Evolutionary conservation across 2,113 vertebrate species (phyloP), one percentile per base, ranked within the genome.

Genomic region (Cygnus atratus): DNA sequence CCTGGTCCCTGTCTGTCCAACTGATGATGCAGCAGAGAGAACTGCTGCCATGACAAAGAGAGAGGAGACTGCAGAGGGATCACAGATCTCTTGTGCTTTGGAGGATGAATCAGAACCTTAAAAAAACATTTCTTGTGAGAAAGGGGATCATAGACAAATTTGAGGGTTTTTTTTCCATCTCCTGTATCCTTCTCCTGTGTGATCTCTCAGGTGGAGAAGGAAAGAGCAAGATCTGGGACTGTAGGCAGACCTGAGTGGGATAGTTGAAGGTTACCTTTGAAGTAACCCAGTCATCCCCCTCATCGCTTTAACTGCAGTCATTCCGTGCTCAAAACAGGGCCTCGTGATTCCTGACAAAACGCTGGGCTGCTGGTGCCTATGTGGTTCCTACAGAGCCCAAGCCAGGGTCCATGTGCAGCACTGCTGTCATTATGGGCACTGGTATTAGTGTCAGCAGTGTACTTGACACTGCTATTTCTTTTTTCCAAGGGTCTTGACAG

Each of bases 351-450:
- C 66, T 16, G 54, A 11, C 9, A 6, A 4, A 62, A 6, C 13
- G 0, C 8, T 3, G 48, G 41, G 39, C 74, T 62, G 35, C 35
- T 9, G 62, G 43, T 44, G 33, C 50, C 14, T 8, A 1, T 0
- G 6, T 10, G 78, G 48, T 26, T 28, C 35, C 26, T 22, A 22
- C 52, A 8, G 59, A 26, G n/a, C 58, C 58, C 59, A 52, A 20
- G 72, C 28, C 13, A 5, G 72, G 35, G 19, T 31, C 20, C 5
- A 2, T 10, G 18, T 13, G 24, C 50, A 2, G 1, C 9, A 0
- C 43, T 5, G 33, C 84, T 11, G 26, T 44, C 33, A 0, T 4
- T 4, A 10, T 0, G 4, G 22, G 8, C 16, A 0, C 3, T 1
- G 43, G 13, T 20, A 4, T 39, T 17, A 4, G 26, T 37, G 37